Percentiles rank a stretch among this genome's conserved stretches.
Conservation (phyloP, 2,797 vertebrate genomes). For the Darevskia nairensis region DNA sequence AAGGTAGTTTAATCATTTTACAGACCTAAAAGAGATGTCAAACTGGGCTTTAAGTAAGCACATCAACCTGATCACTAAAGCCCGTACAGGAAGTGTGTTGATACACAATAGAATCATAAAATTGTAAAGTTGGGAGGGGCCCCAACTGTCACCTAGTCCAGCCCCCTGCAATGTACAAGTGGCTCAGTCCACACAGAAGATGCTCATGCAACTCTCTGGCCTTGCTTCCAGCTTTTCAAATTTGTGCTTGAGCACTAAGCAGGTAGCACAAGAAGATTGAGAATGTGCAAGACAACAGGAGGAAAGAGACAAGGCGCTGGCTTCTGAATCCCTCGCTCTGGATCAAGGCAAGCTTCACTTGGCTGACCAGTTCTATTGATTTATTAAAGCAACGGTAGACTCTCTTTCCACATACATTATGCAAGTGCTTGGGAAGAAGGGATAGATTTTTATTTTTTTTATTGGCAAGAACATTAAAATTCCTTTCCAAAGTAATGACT, state of each 20-base stretch:
- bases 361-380: background rate
- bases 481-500: background rate
- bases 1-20: background rate
- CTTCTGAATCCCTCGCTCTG: background rate
- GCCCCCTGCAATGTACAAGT: too few relatives aligned
- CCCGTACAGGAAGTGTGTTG: background rate
- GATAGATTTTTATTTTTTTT: background rate
- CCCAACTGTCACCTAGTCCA: too few relatives aligned
- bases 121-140: too few relatives aligned
- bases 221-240: background rate
- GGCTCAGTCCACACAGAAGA: background rate
- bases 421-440: background rate
- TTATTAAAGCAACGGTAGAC: background rate
- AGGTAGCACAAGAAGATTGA: background rate
- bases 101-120: background rate
- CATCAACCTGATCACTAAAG: background rate
- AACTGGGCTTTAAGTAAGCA: background rate
- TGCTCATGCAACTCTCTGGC: too few relatives aligned
- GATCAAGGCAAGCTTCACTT: background rate
- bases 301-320: background rate
- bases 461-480: background rate
- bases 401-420: background rate
- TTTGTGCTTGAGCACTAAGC: background rate
- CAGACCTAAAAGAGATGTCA: background rate
- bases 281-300: background rate